phyloP scores from a whole-genome alignment of 1,140 invertebrate species.

The Lasioglossum baleicum region DNA sequence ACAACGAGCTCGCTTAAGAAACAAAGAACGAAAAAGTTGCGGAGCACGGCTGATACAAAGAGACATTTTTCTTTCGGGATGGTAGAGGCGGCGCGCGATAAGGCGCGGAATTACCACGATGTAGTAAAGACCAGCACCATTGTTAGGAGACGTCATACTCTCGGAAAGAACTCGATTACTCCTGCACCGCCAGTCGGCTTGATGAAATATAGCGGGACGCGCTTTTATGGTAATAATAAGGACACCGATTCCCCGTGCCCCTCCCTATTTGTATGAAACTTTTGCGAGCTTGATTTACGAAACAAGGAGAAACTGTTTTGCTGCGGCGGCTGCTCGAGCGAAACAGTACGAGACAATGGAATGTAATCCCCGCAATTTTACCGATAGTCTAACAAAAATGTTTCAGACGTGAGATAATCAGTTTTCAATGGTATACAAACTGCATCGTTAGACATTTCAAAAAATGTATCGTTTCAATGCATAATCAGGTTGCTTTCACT shows the following conservation, averaged over 20 bases:
- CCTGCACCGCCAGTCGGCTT: not conserved
- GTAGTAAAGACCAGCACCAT: conserved; percentile 20
- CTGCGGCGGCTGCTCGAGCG: no score
- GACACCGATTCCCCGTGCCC: not conserved
- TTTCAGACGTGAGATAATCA: no score
- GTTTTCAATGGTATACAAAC: no score
- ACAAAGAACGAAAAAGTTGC: conserved; percentile 40
- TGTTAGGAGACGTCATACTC: conserved; percentile 28
- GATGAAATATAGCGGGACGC: conserved; percentile 26
- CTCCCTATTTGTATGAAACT: conserved; percentile 4
- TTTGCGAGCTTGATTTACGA: conserved; percentile 12
- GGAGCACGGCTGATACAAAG: conserved; percentile 23
- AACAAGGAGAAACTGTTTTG: not conserved
- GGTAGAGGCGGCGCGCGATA: conserved; percentile 34
- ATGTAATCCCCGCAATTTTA: no score
- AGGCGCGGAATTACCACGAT: conserved; percentile 41
- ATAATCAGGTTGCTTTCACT: no score
- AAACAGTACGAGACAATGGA: not conserved
- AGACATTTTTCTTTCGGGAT: conserved; percentile 35
- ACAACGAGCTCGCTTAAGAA: conserved; percentile 26
- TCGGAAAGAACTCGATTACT: conserved; percentile 48
- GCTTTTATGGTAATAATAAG: conserved; percentile 44
- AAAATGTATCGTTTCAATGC: no score
- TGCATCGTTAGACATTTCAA: no score
- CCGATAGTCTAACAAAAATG: no score